Evolutionary conservation across 2,888 invertebrate genomes (phyloP).

Genomic region (Megastigmus dorsalis): DNA sequence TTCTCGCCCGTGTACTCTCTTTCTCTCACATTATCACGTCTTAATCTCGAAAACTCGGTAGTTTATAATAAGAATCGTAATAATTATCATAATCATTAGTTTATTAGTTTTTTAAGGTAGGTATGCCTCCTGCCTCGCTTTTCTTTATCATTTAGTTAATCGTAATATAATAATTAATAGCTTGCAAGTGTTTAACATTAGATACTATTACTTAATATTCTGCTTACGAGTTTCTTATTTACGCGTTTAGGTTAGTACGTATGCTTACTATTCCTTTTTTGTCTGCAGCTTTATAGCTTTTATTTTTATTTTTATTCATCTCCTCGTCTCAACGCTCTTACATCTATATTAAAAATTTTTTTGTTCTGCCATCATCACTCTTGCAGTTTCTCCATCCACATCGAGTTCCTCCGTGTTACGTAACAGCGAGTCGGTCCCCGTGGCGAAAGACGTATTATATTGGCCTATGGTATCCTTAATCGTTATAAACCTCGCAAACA

Average conservation of each 20-base stretch:
- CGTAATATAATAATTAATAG: constrained; percentile 72
- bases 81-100: constrained; percentile 72
- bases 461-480: constrained; percentile 41
- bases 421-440: constrained; percentile 57
- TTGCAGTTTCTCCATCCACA: constrained; percentile 51
- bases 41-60: constrained; percentile 71
- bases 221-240: constrained; percentile 70
- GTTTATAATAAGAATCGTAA: constrained; percentile 62
- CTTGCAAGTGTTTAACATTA: constrained; percentile 73
- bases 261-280: constrained; percentile 66
- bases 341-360: constrained; percentile 42
- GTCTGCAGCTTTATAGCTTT: constrained; percentile 37
- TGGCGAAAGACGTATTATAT: constrained; percentile 31
- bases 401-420: constrained; percentile 54
- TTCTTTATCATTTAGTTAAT: constrained; percentile 64
- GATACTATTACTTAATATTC: constrained; percentile 73
- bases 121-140: constrained; percentile 63
- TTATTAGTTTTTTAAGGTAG: constrained; percentile 68
- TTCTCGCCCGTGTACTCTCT: constrained; percentile 39
- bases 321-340: constrained; percentile 12
- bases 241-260: constrained; percentile 71
- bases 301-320: constrained; percentile 36
- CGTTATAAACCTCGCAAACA: constrained; percentile 22
- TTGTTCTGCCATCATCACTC: constrained; percentile 43
- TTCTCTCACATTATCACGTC: constrained; percentile 67